Conservation (phyloP, 2,113 vertebrate species). For the Rhea americana region DNA sequence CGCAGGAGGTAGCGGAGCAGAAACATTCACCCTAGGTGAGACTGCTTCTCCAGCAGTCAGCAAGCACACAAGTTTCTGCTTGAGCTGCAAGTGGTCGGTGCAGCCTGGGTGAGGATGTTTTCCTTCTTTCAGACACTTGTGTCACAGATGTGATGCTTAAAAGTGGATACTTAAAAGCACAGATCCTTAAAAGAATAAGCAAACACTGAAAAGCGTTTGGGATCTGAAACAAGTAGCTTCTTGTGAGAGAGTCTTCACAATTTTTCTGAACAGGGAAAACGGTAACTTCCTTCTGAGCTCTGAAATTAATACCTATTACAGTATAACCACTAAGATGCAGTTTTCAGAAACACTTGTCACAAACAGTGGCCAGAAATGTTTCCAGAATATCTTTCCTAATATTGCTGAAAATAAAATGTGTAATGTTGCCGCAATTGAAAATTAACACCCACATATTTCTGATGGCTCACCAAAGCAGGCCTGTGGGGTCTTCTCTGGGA, state of each 20-base stretch:
- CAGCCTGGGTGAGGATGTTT: neutral
- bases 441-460: neutral
- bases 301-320: neutral
- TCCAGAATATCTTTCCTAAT: neutral
- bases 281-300: neutral
- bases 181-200: neutral
- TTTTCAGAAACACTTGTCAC: conserved; percentile 5
- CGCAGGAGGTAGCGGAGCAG: accelerated
- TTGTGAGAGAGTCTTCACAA: neutral
- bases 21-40: neutral
- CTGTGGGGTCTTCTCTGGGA: neutral
- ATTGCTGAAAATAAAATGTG: neutral
- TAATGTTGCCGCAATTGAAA: neutral
- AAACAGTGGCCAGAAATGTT: neutral
- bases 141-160: neutral
- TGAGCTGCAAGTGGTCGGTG: neutral
- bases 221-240: neutral
- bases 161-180: too few species aligned
- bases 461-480: neutral
- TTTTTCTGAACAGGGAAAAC: neutral
- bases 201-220: neutral
- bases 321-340: neutral
- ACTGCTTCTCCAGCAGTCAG: neutral
- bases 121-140: neutral
- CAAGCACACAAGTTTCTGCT: neutral